phyloP scores from a whole-genome alignment of 2,113 vertebrate genomes.

The Perca flavescens region DNA sequence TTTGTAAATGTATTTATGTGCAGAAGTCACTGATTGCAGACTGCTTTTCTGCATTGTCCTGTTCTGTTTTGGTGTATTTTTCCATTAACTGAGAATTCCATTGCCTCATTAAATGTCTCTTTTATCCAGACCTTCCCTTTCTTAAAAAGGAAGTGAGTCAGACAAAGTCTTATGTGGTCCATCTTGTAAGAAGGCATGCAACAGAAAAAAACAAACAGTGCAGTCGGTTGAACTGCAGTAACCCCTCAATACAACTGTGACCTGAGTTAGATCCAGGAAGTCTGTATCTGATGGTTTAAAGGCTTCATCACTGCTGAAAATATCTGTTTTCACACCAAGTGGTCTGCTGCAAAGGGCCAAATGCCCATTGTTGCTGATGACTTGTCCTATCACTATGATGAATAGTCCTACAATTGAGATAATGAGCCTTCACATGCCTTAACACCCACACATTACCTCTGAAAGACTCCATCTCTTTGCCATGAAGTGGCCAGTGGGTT shows the following conservation, averaged over 20 bases:
- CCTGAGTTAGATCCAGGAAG: constrained; percentile 39
- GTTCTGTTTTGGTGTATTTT: background rate
- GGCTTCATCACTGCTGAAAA: constrained; percentile 23
- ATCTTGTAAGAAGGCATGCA: constrained; percentile 10
- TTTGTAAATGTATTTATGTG: background rate
- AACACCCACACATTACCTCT: constrained; percentile 7
- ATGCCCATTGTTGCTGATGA: constrained; percentile 32
- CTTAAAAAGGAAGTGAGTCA: constrained; percentile 46
- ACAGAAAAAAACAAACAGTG: constrained; percentile 7
- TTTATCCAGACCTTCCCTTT: constrained; percentile 48
- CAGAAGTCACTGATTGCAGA: background rate
- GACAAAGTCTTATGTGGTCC: constrained; percentile 33
- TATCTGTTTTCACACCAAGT: constrained; percentile 54
- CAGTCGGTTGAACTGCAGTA: constrained; percentile 41
- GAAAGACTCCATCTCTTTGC: constrained; percentile 52
- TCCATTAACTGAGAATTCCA: constrained; percentile 6
- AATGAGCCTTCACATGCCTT: constrained; percentile 43
- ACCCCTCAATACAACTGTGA: constrained; percentile 34
- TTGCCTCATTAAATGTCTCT: constrained; percentile 39
- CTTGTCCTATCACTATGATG: constrained; percentile 21
- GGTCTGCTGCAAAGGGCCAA: constrained; percentile 35
- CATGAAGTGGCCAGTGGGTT: constrained; percentile 36
- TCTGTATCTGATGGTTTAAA: constrained; percentile 42
- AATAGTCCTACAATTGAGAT: constrained; percentile 37
- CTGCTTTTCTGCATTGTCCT: background rate